Conservation (phyloP, 2,888 invertebrate species). For the Ferdinandea cuprea region DNA sequence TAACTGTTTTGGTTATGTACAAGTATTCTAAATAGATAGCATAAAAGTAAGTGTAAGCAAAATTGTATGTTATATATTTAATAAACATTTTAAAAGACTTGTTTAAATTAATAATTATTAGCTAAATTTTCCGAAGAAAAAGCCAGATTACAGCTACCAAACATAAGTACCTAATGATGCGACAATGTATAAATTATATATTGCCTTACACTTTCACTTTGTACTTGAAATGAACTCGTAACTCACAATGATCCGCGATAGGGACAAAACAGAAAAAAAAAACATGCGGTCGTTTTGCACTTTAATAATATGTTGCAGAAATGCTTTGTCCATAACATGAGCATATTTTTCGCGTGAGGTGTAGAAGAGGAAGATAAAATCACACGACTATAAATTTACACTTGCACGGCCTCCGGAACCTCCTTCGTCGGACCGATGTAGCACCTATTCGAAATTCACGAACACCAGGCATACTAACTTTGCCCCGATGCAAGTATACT, state of each 20-base stretch:
- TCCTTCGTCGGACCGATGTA: constrained; percentile 59
- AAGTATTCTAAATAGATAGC: too few relatives aligned
- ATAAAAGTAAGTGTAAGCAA: too few relatives aligned
- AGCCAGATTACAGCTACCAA: too few relatives aligned
- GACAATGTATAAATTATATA: constrained; percentile 10
- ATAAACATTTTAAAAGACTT: too few relatives aligned
- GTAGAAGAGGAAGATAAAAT: constrained; percentile 80
- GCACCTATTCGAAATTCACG: constrained; percentile 60
- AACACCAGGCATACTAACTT: constrained; percentile 59
- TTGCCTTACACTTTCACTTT: constrained; percentile 3
- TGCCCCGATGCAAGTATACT: constrained; percentile 48
- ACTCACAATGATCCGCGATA: constrained; percentile 33
- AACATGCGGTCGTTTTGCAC: constrained; percentile 56
- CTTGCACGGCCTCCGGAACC: constrained; percentile 81
- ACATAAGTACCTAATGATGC: too few relatives aligned
- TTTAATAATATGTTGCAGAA: constrained; percentile 68
- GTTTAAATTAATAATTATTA: too few relatives aligned
- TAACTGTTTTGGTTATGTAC: too few relatives aligned
- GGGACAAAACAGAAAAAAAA: constrained; percentile 26
- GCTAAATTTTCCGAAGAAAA: too few relatives aligned
- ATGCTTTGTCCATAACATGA: constrained; percentile 61
- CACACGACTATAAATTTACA: constrained; percentile 83
- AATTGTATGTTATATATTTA: too few relatives aligned
- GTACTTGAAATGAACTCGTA: constrained; percentile 40
- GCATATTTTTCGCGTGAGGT: constrained; percentile 68